Percentiles rank a stretch among this genome's conserved stretches.
These are phyloP conservation scores for Nezara viridula DNA, from an alignment of 2,888 invertebrate genomes.

Conservation along the genomic window DNA sequence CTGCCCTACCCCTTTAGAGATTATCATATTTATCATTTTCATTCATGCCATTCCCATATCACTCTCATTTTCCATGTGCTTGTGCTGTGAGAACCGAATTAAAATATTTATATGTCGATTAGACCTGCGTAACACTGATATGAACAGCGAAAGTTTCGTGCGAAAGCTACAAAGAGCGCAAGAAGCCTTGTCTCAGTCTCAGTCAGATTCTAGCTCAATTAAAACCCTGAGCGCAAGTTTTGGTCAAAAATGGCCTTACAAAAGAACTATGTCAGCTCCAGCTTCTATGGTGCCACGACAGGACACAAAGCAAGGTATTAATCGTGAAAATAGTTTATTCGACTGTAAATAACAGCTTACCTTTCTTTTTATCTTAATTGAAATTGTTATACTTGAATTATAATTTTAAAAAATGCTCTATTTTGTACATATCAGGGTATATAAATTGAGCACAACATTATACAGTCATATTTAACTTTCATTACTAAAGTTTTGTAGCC, in stretches of 20 bases:
- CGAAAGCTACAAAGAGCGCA: conserved; percentile 90
- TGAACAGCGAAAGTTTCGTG: conserved; percentile 87
- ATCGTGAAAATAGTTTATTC: conserved; percentile 48
- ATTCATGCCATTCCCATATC: conserved; percentile 51
- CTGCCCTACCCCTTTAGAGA: conserved; percentile 45
- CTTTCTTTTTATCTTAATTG: conserved; percentile 48
- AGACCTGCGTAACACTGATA: conserved; percentile 92
- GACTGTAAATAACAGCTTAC: conserved; percentile 58
- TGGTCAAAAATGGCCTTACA: conserved; percentile 95
- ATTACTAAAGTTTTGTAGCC: conserved; percentile 21
- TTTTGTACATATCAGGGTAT: conserved; percentile 47
- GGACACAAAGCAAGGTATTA: conserved; percentile 75
- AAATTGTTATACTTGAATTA: conserved; percentile 37
- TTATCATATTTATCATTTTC: conserved; percentile 47
- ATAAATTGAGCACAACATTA: conserved; percentile 42
- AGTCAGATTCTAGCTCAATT: conserved; percentile 76
- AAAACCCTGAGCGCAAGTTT: conserved; percentile 90
- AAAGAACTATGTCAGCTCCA: conserved; percentile 93
- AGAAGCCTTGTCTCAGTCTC: conserved; percentile 82
- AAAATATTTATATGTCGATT: conserved; percentile 62
- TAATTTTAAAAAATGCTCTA: conserved; percentile 43
- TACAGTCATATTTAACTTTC: background rate
- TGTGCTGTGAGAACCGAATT: conserved; percentile 52
- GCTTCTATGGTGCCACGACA: conserved; percentile 84
- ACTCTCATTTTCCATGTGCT: conserved; percentile 49